phyloP scores from a whole-genome alignment of 2,113 vertebrate genomes.

The Cinclus mexicanus region DNA sequence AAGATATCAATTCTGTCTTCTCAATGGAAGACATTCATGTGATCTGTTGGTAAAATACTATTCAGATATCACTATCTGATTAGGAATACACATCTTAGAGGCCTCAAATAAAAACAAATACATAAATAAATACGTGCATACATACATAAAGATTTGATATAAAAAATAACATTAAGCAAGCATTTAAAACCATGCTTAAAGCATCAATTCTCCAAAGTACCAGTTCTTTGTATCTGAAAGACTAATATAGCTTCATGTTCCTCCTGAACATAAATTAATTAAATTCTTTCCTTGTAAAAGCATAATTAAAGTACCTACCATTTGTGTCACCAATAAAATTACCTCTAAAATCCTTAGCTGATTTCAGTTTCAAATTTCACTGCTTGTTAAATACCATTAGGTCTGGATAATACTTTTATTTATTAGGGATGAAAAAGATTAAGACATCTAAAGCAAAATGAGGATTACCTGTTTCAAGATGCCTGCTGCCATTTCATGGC shows the following conservation, averaged over 20 bases:
- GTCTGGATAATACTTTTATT: neutral
- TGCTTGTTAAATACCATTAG: neutral
- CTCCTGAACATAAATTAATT: neutral
- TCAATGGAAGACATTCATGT: neutral
- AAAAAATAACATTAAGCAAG: neutral
- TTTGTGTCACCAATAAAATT: neutral
- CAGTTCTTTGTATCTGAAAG: neutral
- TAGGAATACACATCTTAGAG: neutral
- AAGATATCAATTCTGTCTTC: neutral
- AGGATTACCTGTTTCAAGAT: slow-evolving; percentile 93
- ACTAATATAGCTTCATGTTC: neutral
- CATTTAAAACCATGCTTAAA: neutral
- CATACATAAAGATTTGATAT: neutral
- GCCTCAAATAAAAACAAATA: neutral
- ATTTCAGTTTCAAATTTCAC: neutral
- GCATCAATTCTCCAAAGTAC: neutral
- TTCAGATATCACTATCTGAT: neutral
- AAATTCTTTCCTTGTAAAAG: neutral
- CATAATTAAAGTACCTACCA: neutral
- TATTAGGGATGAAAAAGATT: neutral
- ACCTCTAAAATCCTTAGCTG: neutral
- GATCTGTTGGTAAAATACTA: neutral
- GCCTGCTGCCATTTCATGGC: slow-evolving; percentile 96
- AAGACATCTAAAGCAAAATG: neutral
- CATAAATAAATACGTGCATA: neutral